Percentiles rank a stretch among this genome's conserved stretches.
These are phyloP conservation scores for Galerucella calmariensis DNA, from an alignment of 2,888 invertebrate species.

Conservation along the genomic window DNA sequence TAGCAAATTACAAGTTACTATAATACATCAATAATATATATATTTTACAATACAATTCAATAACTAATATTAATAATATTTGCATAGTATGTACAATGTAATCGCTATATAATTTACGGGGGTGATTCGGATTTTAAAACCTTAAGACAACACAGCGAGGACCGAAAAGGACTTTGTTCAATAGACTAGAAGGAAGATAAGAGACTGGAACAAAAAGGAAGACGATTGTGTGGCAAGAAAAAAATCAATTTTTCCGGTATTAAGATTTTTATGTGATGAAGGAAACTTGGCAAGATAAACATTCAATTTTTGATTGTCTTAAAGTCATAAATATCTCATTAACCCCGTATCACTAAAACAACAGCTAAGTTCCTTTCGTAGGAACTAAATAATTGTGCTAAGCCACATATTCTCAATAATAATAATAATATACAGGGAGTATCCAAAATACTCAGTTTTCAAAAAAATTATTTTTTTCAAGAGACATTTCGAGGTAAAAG, in stretches of 20 bases:
- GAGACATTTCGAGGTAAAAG: neutral
- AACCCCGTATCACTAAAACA: conserved; percentile 27
- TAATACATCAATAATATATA: conserved; percentile 27
- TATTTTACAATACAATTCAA: conserved; percentile 33
- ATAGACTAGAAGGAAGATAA: neutral
- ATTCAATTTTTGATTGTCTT: neutral
- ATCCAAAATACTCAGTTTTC: neutral
- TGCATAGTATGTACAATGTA: conserved; percentile 33
- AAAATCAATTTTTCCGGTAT: too few relatives aligned
- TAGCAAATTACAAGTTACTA: conserved; percentile 30
- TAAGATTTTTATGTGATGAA: too few relatives aligned
- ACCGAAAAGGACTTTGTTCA: neutral
- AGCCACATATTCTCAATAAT: conserved; percentile 26
- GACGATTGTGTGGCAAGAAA: too few relatives aligned
- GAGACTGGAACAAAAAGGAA: too few relatives aligned
- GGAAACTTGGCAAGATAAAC: too few relatives aligned
- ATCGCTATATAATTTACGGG: conserved; percentile 24
- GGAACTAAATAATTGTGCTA: conserved; percentile 35
- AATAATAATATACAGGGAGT: conserved; percentile 10
- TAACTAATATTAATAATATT: conserved; percentile 25
- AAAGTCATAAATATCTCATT: conserved; percentile 5
- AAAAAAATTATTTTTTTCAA: neutral
- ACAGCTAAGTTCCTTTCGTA: conserved; percentile 29
- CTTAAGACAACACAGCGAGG: neutral
- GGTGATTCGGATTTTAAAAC: neutral